Evolutionary conservation across 2,113 vertebrate genomes (phyloP), one percentile per base, ranked within the genome.

Genomic region (Hystrix cristata): DNA sequence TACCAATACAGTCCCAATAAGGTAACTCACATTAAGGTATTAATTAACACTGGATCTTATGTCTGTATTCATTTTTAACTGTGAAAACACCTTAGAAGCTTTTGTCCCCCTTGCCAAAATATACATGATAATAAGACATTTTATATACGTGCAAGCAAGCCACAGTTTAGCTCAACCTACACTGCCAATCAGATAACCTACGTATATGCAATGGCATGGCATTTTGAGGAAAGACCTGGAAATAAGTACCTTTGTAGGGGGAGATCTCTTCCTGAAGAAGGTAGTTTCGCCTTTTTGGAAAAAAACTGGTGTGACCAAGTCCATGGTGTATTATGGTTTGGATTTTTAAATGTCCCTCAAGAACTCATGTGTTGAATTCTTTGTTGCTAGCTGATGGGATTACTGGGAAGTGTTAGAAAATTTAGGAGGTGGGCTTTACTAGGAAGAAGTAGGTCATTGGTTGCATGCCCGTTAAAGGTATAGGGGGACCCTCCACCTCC

Each of bases 191-290:
- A n/a, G 25, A 43, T 5, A 7, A 12, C n/a, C 46, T 31, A n/a
- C 23, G 27, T 1, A 23, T 82, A 15, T 3, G 3, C 14, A 19
- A 23, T 9, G 27, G 18, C 27, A 8, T 0, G 0, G 18, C 27
- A 8, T 0, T 0, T 0, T 14, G 38, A 80, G 27, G 21, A 19
- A n/a, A 55, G 11, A 21, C 19, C 1, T 21, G 10, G 10, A 0
- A 29, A 38, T 19, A 2, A 59, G 23, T 48, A 87, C 14, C 46
- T 59, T 51, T 80, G 6, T 5, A 13, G 14, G 5, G 5, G 27
- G 38, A 67, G 19, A 81, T 19, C 1, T 31, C 64, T 27, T 43
- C 11, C 43, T 67, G 21, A 16, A 31, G 27, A 34, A 0, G 4
- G 3, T 27, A 57, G 4, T 51, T 0, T 31, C 9, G 5, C n/a